phyloP scores from a whole-genome alignment of 92 coral and sea anemone species.

The Palythoa grandis region DNA sequence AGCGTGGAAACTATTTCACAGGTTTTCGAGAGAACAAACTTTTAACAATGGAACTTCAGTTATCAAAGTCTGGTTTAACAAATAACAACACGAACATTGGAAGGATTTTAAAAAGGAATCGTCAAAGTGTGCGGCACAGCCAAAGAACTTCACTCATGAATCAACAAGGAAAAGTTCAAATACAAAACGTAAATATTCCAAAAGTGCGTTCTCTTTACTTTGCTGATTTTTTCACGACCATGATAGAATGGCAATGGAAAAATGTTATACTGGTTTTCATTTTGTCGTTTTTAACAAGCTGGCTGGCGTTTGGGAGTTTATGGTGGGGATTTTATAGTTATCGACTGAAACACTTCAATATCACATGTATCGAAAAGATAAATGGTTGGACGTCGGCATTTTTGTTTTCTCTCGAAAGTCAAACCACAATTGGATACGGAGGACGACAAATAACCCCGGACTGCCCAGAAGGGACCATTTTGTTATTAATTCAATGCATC shows the following conservation, averaged over 20 bases:
- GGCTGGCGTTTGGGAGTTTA: constrained; percentile 84
- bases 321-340: constrained; percentile 88
- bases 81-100: neutral
- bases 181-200: constrained; percentile 71
- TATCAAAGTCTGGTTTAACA: neutral
- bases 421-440: constrained; percentile 83
- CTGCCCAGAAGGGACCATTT: constrained; percentile 76
- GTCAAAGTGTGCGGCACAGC: neutral
- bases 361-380: constrained; percentile 81
- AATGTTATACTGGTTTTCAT: constrained; percentile 77
- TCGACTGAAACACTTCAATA: constrained; percentile 56
- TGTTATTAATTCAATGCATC: constrained; percentile 67
- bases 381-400: constrained; percentile 69
- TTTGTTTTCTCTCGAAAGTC: constrained; percentile 80
- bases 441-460: constrained; percentile 73
- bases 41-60: neutral
- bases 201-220: constrained; percentile 66
- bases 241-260: constrained; percentile 89
- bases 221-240: constrained; percentile 88
- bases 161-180: constrained; percentile 72
- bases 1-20: neutral
- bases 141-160: constrained; percentile 68
- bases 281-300: constrained; percentile 73
- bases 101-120: neutral
- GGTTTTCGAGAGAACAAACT: neutral